A percentile compares a stretch with the other conserved stretches of the same genome.
Conservation (phyloP, 23 tunicate species). For the Halocynthia roretzi region DNA sequence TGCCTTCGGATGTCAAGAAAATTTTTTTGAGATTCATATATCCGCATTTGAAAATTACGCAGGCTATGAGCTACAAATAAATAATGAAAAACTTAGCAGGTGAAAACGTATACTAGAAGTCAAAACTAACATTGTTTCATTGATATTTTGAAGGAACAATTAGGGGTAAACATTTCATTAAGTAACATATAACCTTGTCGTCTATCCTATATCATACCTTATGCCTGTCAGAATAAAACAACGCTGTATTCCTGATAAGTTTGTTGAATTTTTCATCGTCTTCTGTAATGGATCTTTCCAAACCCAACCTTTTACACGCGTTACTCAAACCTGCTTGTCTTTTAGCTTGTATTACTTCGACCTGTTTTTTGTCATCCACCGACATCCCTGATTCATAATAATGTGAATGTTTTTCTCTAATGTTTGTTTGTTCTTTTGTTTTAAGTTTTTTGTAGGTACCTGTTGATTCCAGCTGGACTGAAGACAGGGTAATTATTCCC, state of each 20-base stretch:
- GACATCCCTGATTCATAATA: too few species aligned
- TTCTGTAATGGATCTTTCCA: neutral
- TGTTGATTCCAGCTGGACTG: too few species aligned
- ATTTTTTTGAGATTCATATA: neutral
- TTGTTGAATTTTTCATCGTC: neutral
- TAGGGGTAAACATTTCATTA: too few species aligned
- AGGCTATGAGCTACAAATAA: conserved; percentile 9
- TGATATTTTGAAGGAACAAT: too few species aligned
- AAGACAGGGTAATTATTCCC: too few species aligned
- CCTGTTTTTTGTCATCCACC: neutral
- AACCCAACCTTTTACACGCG: neutral
- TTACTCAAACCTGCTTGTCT: neutral
- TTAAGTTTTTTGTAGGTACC: too few species aligned
- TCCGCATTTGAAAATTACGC: neutral
- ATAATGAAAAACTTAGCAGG: neutral
- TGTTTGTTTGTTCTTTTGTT: too few species aligned
- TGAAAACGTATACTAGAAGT: neutral
- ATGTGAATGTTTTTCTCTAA: too few species aligned
- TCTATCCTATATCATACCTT: neutral
- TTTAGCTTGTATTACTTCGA: neutral
- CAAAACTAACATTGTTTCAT: too few species aligned
- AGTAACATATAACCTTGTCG: too few species aligned
- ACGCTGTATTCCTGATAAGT: neutral
- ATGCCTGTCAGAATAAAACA: neutral
- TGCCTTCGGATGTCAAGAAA: neutral